Evolutionary conservation across 2,888 invertebrate genomes (phyloP).

Genomic region (Homarus gammarus): DNA sequence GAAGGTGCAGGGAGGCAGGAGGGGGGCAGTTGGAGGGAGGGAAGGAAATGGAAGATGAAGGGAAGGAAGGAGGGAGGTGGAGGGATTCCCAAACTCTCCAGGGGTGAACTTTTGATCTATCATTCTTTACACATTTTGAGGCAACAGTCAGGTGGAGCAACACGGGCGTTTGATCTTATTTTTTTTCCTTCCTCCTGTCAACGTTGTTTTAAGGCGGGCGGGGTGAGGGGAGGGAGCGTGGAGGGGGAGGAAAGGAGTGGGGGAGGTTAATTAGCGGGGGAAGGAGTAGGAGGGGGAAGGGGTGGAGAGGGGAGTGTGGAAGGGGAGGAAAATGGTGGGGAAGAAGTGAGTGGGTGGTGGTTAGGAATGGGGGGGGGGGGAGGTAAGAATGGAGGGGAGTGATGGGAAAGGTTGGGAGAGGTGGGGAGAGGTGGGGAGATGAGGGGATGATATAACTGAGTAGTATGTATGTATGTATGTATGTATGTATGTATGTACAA

Average conservation of each 20-base stretch:
- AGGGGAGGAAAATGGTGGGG: background rate
- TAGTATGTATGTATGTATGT: too few relatives aligned
- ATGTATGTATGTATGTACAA: too few relatives aligned
- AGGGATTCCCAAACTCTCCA: background rate
- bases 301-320: background rate
- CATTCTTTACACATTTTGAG: conserved; percentile 19
- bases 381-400: background rate
- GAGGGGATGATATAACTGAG: too few relatives aligned
- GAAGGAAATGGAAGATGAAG: background rate
- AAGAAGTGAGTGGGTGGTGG: too few relatives aligned
- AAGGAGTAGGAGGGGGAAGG: conserved; percentile 16
- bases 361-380: background rate
- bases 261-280: background rate
- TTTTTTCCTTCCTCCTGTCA: background rate
- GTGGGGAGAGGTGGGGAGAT: too few relatives aligned
- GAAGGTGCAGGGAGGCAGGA: background rate
- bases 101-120: background rate
- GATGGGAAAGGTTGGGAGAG: background rate
- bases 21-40: background rate
- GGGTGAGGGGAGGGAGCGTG: background rate
- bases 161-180: background rate
- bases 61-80: background rate
- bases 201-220: background rate
- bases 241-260: background rate
- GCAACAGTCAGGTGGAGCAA: background rate